phyloP scores from a whole-genome alignment of 30 jellyfish, hydroid and myxozoan genomes.

The Turritopsis dohrnii region DNA sequence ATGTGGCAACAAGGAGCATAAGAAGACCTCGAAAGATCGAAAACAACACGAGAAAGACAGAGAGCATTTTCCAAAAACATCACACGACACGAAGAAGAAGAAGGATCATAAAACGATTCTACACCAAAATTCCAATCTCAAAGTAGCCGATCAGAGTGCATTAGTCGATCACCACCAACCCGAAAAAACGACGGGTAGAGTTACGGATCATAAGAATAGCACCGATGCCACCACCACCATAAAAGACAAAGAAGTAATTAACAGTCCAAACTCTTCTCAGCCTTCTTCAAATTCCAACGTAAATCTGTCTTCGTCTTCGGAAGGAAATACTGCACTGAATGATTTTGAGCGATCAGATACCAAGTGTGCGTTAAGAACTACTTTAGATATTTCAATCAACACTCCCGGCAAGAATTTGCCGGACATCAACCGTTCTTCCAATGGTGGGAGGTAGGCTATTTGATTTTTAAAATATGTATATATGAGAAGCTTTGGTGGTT shows the following conservation, averaged over 20 bases:
- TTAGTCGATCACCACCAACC: not conserved
- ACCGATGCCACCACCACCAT: not conserved
- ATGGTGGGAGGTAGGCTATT: slow-evolving; percentile 7
- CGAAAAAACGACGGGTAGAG: not conserved
- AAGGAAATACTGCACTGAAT: not conserved
- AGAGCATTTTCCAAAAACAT: not conserved
- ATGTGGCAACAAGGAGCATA: slow-evolving; percentile 45
- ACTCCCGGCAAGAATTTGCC: slow-evolving; percentile 84
- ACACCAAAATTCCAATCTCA: not conserved
- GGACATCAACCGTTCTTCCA: slow-evolving; percentile 1
- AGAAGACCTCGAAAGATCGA: slow-evolving; percentile 34
- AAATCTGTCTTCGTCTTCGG: not conserved
- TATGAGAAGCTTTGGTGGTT: too few species aligned
- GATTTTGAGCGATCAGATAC: slow-evolving; percentile 51
- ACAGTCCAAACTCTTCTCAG: not conserved
- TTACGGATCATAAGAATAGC: not conserved
- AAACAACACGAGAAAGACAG: slow-evolving; percentile 35
- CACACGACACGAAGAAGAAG: not conserved
- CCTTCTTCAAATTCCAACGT: not conserved
- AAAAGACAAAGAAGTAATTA: not conserved
- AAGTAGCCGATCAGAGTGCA: not conserved
- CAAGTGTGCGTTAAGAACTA: slow-evolving; percentile 49
- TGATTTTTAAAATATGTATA: too few species aligned
- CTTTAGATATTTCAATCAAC: slow-evolving; percentile 52
- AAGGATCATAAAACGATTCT: not conserved